Evolutionary conservation across 2,797 vertebrate species (phyloP).

Genomic region (Melopsittacus undulatus): DNA sequence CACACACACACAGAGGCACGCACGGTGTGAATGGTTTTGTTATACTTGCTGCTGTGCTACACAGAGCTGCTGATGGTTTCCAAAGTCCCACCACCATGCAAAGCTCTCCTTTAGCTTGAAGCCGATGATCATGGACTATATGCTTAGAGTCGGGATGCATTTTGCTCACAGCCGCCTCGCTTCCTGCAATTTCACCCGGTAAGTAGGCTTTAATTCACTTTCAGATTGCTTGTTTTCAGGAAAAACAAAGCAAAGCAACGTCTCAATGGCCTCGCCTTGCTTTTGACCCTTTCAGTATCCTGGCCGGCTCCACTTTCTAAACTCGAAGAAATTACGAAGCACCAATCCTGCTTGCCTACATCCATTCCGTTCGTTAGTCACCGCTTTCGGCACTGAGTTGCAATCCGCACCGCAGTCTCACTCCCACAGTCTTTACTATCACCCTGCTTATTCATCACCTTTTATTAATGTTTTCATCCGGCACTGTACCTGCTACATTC

Average conservation of each 20-base stretch:
- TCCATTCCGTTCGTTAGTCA: background rate
- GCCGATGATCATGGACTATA: constrained; percentile 68
- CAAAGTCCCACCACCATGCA: constrained; percentile 12
- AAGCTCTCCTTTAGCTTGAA: constrained; percentile 14
- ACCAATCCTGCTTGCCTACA: background rate
- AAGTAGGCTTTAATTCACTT: constrained; percentile 64
- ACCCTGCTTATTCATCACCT: background rate
- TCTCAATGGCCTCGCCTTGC: background rate
- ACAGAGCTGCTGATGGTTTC: constrained; percentile 29
- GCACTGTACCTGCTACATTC: background rate
- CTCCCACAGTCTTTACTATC: background rate
- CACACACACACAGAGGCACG: background rate
- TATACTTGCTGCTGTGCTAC: constrained; percentile 18
- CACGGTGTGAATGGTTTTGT: constrained; percentile 4
- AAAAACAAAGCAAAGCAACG: background rate
- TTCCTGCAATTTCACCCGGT: constrained; percentile 69
- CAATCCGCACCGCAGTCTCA: background rate
- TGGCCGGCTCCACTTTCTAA: constrained; percentile 24
- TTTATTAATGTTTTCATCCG: background rate
- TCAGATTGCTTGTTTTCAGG: background rate
- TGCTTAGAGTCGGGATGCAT: constrained; percentile 42
- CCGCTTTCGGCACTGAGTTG: background rate
- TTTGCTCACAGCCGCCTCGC: constrained; percentile 45
- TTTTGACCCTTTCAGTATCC: background rate
- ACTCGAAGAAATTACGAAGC: background rate